Evolutionary conservation across 2,113 vertebrate species (phyloP), one percentile per base, ranked within the genome.

Genomic region (Herpailurus yagouaroundi): DNA sequence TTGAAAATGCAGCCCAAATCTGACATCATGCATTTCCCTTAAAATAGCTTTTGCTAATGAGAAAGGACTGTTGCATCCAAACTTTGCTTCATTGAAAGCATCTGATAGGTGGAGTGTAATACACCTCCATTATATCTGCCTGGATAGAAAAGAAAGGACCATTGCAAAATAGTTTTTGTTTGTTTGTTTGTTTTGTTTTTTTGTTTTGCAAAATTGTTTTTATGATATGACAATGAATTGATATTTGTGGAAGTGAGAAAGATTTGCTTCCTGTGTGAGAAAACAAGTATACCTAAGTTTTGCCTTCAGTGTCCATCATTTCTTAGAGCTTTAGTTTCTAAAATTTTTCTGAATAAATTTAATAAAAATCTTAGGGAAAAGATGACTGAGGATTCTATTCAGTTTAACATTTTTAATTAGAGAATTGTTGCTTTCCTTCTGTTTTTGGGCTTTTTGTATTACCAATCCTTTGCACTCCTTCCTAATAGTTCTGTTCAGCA

Each of bases 361-460:
- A 84, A 81, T 96, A 76, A 91, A 89, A 97, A 80, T 88, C 64
- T 89, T 95, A 90, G 31, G n/a, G 33, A 94, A 94, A 64, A 90
- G 19, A 52, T 90, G 12, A 94, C 52, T 48, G 1, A 86, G 60
- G 27, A 55, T 19, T 94, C 82, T 31, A 88, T 90, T 94, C 64
- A 81, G 5, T 81, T 96, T 85, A 68, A 60, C 29, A 50, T 94
- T 94, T 96, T 94, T 91, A 92, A 81, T 29, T 90, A 52, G 50
- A 89, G 36, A 90, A 83, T 41, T 50, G 0, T 89, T 86, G 36
- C 60, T 90, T 63, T 81, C 38, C 69, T 48, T 9, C 27, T 52
- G 23, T 29, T 73, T 80, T 38, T 36, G n/a, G 31, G 21, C 10
- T 66, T 60, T 38, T 79, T 36, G 41, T 12, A 69, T 92, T 83